Base-by-base conservation (phyloP, 2,888 invertebrate genomes). In the Microctonus brassicae region DNA sequence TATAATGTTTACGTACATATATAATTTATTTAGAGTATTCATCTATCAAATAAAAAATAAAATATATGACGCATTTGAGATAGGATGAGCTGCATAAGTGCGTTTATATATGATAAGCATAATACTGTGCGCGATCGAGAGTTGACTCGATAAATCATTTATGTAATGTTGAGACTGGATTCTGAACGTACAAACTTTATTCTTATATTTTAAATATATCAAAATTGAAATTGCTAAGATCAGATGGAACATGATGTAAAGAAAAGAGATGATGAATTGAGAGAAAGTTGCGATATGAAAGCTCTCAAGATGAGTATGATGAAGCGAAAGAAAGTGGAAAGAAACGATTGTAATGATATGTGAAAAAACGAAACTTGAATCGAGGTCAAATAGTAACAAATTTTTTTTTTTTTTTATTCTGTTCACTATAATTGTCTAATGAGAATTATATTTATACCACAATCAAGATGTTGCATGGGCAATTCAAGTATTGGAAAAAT, bases 151-250 rank as follows among this genome's bases (percentile, higher is more conserved):
- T 61, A 73, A 75, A 75, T 69, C 63, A 69, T 60, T 20, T 47
- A 57, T 57, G 42, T 78, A 77, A 78, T 79, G 75, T 79, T 80
- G 82, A 83, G 83, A 83, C 82, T 83, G 82, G 81, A 80, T 81
- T 76, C 77, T 74, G 81, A 82, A 82, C 80, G 83, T 83, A 83
- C 82, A 82, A 81, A 76, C 75, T 76, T 75, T 72, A 76, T 77
- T 73, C 60, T 52, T 70, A 60, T 73, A 69, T 69, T 64, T 72
- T 72, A 64, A 69, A 17, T 64, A 63, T 70, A 55, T 68, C 42
- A 64, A 55, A 26, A 61, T 61, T 47, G 42, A 57, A 58, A 66
- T 36, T 65, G 47, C 34, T 20, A 62, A 66, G 61, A 65, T 64
- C 55, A 68, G 65, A 61, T 65, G 26, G 52, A 64, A 22, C 7